These are phyloP conservation scores for Hecatera dysodea DNA, from an alignment of 2,888 invertebrate species.

Conservation along the genomic window DNA sequence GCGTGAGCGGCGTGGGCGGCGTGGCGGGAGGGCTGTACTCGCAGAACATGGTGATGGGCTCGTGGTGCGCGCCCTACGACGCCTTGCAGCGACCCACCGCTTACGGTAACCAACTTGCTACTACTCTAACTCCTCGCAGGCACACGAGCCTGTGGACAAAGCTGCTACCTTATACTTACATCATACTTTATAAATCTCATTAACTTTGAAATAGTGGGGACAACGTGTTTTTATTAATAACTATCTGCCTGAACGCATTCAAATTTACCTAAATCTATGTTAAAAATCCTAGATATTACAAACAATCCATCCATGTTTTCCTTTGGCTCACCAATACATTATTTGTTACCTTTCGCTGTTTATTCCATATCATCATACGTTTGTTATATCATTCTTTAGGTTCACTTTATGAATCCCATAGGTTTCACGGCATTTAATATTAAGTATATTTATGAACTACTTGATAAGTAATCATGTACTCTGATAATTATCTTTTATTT, in stretches of 20 bases:
- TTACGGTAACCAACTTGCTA: conserved; percentile 90
- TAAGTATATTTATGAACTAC: conserved; percentile 3
- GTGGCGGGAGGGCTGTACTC: conserved; percentile 93
- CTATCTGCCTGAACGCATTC: neutral
- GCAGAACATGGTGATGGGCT: conserved; percentile 95
- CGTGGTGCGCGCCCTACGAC: conserved; percentile 94
- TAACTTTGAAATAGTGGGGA: neutral
- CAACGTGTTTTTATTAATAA: neutral
- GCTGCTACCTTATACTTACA: neutral
- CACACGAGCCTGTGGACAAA: neutral
- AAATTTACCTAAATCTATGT: neutral
- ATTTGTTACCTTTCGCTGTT: neutral
- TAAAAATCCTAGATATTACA: neutral
- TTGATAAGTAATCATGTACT: conserved; percentile 20
- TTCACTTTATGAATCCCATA: neutral
- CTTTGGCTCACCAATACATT: neutral
- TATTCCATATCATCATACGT: neutral
- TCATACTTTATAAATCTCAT: neutral
- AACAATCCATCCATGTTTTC: neutral
- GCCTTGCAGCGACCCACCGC: conserved; percentile 96
- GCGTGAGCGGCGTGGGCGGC: conserved; percentile 82
- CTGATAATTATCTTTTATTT: conserved; percentile 6
- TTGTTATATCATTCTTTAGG: neutral
- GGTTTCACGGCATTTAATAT: neutral
- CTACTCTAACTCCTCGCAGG: neutral